Evolutionary conservation across 2,888 invertebrate species (phyloP).

Genomic region (Dyspetes luteomarginatus): DNA sequence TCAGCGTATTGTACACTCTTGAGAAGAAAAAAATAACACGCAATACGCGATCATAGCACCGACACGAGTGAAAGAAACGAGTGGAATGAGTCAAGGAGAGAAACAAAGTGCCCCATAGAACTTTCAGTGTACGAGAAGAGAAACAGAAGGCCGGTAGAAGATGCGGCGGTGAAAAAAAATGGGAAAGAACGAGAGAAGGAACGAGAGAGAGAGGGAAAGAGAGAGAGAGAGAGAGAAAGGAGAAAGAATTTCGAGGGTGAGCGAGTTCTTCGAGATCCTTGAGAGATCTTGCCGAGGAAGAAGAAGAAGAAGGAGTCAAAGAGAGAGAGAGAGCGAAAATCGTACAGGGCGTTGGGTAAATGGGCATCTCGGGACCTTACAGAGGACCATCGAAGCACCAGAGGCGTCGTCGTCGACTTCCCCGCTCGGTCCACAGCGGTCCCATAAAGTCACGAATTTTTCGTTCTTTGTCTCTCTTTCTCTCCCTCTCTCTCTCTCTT

Average conservation of each 20-base stretch:
- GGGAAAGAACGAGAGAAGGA: constrained; percentile 1
- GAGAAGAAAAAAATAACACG: constrained; percentile 50
- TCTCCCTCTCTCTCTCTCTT: not conserved
- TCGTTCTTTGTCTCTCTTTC: not conserved
- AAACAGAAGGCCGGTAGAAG: constrained; percentile 60
- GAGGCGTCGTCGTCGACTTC: constrained; percentile 55
- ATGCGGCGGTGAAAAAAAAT: constrained; percentile 39
- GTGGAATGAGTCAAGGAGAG: constrained; percentile 40
- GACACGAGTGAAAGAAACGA: constrained; percentile 16
- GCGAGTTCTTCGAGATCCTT: constrained; percentile 62
- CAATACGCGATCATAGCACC: constrained; percentile 41
- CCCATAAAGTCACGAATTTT: constrained; percentile 49
- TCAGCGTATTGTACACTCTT: constrained; percentile 1
- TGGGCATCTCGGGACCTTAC: constrained; percentile 56
- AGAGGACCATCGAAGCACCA: constrained; percentile 20
- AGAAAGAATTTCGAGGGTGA: constrained; percentile 72
- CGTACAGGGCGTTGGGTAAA: constrained; percentile 49
- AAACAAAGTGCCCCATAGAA: constrained; percentile 52
- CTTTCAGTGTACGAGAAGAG: constrained; percentile 49
- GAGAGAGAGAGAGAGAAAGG: constrained; percentile 51
- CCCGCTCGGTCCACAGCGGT: constrained; percentile 36
- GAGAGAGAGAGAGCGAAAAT: constrained; percentile 38
- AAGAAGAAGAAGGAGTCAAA: constrained; percentile 5
- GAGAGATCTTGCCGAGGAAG: constrained; percentile 60
- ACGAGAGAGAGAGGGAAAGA: constrained; percentile 2